Base-by-base conservation (phyloP, 2,888 invertebrate species). In the Meteorus cinctellus region DNA sequence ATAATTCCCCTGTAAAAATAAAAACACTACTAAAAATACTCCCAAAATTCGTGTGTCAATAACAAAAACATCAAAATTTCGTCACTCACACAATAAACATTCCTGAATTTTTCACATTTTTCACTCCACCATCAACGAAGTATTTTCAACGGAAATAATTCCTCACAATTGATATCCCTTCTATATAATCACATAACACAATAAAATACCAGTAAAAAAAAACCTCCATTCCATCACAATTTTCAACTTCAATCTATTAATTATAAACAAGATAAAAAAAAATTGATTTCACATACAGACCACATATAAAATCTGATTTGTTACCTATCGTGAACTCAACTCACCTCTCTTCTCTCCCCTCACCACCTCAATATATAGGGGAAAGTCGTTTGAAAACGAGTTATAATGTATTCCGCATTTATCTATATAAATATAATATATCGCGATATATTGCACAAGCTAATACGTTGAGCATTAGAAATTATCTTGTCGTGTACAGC, bases 301-400 rank as follows among this genome's bases (percentile, higher is more conserved):
- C n/a, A 48, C n/a, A 48, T 19, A 19, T 19, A 8, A 55, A 55
- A 19, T 19, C 8, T 55, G 8, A 55, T 55, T 55, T 55, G 55
- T 19, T 55, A 19, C 55, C 55, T 8, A 55, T 55, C 19, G 19
- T 55, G 55, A 55, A 19, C 48, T 48, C 16, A 16, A n/a, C 55
- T 19, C 55, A 14, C n/a, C 6, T 69, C 34, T 34, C 55, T 34
- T 27, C n/a, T 31, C 36, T 65, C 63, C 31, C 51, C 27, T 63
- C 36, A 19, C 29, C 48, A 16, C 24, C 24, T 29, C 16, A 5
- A 55, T 48, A 63, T 19, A 41, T 29, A 31, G 29, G 62, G 62
- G 48, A 72, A 72, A 72, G 71, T 72, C 16, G 71, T 72, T 72
- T 72, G 45, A 29, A 45, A 72, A 72, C 71, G 19, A 62, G 71